phyloP scores from a whole-genome alignment of 2,888 invertebrate species.

The Nephrocerus scutellatus region DNA sequence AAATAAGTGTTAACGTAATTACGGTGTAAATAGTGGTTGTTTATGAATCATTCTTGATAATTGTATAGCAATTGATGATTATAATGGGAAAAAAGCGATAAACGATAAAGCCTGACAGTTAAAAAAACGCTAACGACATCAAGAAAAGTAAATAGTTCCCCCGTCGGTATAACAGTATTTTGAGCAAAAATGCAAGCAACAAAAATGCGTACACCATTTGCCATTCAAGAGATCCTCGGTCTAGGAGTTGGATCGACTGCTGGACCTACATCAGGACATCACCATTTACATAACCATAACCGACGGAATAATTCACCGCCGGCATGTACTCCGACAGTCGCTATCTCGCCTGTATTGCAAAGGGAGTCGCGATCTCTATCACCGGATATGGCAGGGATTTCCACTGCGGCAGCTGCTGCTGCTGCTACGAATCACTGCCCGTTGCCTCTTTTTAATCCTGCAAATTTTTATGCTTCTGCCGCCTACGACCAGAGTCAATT shows the following conservation, averaged over 20 bases:
- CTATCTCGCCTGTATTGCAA: constrained; percentile 15
- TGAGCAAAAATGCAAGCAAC: constrained; percentile 46
- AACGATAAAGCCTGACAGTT: neutral
- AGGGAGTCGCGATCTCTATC: constrained; percentile 37
- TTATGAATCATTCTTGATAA: no score
- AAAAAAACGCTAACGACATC: neutral
- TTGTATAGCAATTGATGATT: no score
- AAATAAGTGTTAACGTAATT: no score
- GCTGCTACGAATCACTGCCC: constrained; percentile 46
- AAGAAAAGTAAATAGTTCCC: neutral
- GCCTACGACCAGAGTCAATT: constrained; percentile 40
- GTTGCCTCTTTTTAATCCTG: constrained; percentile 46
- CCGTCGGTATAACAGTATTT: no score
- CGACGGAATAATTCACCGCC: constrained; percentile 21
- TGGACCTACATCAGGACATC: constrained; percentile 32
- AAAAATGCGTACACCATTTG: constrained; percentile 47
- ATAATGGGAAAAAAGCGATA: neutral
- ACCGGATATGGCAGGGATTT: constrained; percentile 38
- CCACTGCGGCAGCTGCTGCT: constrained; percentile 41
- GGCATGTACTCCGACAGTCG: constrained; percentile 17
- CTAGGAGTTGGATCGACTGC: constrained; percentile 39
- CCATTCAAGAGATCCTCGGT: constrained; percentile 46
- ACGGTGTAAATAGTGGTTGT: no score
- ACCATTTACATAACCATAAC: constrained; percentile 27
- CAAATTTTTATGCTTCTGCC: constrained; percentile 44